These are phyloP conservation scores for Arctia plantaginis DNA, from an alignment of 2,888 invertebrate species.

Conservation along the genomic window DNA sequence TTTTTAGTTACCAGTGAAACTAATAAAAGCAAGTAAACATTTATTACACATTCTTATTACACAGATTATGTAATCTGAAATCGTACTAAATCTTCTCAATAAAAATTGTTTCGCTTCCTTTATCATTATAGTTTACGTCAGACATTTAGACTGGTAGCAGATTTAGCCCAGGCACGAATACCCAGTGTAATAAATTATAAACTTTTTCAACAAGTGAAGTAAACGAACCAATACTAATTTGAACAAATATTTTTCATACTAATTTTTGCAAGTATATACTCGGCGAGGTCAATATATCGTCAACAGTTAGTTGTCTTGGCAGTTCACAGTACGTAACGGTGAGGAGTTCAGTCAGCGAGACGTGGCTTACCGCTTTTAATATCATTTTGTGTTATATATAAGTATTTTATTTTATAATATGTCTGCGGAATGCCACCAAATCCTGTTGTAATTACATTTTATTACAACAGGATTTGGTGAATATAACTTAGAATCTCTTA, in stretches of 20 bases:
- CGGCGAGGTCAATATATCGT: slow-evolving; percentile 17
- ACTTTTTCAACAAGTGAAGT: neutral
- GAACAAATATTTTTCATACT: neutral
- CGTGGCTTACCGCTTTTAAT: slow-evolving; percentile 36
- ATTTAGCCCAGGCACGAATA: neutral
- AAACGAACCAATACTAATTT: neutral
- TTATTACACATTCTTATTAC: too few relatives aligned
- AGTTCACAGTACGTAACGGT: slow-evolving; percentile 46
- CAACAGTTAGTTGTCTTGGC: slow-evolving; percentile 21
- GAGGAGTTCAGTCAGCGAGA: slow-evolving; percentile 33
- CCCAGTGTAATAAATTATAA: neutral
- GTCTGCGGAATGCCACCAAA: neutral
- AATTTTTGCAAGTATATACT: neutral
- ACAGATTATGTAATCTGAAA: too few relatives aligned
- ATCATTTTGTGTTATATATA: slow-evolving; percentile 19
- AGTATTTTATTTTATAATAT: slow-evolving; percentile 13
- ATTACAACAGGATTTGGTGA: too few relatives aligned
- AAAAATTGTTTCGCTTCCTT: neutral
- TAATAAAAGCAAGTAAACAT: too few relatives aligned
- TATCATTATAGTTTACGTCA: neutral
- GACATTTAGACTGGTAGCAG: neutral
- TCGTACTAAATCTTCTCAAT: neutral
- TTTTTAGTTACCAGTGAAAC: too few relatives aligned
- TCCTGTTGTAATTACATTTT: neutral
- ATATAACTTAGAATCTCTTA: neutral